These are phyloP conservation scores for Chaenogobius annularis DNA, from an alignment of 2,113 vertebrate genomes.

Conservation along the genomic window DNA sequence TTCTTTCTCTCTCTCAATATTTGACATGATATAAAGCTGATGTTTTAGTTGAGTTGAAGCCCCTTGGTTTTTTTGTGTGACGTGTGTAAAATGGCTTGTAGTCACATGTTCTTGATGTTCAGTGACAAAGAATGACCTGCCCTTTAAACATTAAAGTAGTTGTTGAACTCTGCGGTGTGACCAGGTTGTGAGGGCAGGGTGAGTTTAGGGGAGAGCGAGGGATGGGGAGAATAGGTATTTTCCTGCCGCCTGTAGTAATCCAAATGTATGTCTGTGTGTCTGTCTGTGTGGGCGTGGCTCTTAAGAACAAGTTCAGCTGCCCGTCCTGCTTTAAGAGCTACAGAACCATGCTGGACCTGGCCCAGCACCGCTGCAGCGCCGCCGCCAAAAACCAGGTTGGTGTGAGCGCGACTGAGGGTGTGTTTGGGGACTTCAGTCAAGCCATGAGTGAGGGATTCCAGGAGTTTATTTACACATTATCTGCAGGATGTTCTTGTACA, in stretches of 20 bases:
- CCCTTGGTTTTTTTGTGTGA: not conserved
- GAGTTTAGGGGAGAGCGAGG: conserved; percentile 52
- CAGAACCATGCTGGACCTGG: conserved; percentile 76
- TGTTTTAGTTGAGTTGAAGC: too few species aligned
- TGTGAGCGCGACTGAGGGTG: conserved; percentile 58
- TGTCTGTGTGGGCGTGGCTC: conserved; percentile 55
- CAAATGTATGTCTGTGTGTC: conserved; percentile 52
- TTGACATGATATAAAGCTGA: too few species aligned
- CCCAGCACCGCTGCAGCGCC: conserved; percentile 80
- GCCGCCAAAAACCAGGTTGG: conserved; percentile 79
- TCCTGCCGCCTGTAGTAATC: conserved; percentile 59
- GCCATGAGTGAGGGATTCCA: conserved; percentile 1
- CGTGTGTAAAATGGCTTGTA: not conserved
- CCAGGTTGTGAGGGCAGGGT: conserved; percentile 50
- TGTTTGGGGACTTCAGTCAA: conserved; percentile 15
- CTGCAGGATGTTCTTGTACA: not conserved
- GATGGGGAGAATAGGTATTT: conserved; percentile 32
- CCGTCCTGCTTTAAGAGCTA: conserved; percentile 84
- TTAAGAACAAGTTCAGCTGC: conserved; percentile 82
- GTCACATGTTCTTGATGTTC: too few species aligned
- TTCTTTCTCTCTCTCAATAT: too few species aligned
- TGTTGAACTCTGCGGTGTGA: not conserved
- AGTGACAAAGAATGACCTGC: conserved; percentile 5
- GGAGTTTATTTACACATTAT: not conserved
- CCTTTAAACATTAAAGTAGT: not conserved